Percentiles rank a stretch among this genome's conserved stretches.
These are phyloP conservation scores for Podilymbus podiceps DNA, from an alignment of 2,113 vertebrate species.

Conservation along the genomic window DNA sequence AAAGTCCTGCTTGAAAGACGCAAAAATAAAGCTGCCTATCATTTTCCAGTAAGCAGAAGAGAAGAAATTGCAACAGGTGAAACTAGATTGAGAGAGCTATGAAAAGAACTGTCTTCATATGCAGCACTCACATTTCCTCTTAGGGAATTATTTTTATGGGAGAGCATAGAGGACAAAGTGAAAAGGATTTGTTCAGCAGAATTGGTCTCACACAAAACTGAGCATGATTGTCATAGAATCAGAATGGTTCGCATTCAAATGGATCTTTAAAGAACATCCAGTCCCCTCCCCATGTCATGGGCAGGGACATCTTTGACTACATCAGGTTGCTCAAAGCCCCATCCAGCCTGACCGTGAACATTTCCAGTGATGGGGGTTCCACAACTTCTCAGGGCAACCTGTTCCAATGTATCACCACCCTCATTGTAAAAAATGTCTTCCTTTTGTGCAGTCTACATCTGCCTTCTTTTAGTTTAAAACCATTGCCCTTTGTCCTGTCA, in stretches of 20 bases:
- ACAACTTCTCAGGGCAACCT: fast-evolving
- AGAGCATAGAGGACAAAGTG: background rate
- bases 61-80: background rate
- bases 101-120: background rate
- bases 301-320: background rate
- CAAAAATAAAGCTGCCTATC: background rate
- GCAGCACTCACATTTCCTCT: background rate
- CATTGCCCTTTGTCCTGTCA: background rate
- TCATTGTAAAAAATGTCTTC: background rate
- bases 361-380: background rate
- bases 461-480: background rate
- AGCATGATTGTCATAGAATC: background rate
- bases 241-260: background rate
- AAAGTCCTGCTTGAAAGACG: background rate
- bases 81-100: background rate
- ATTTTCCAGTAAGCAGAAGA: background rate
- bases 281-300: background rate
- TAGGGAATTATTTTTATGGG: background rate
- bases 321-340: background rate
- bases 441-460: background rate
- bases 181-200: background rate
- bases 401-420: fast-evolving
- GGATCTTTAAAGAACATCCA: background rate
- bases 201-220: background rate
- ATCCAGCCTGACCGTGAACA: background rate